Evolutionary conservation across 2,113 vertebrate genomes (phyloP), one percentile per base, ranked within the genome.

Genomic region (Dromaius novaehollandiae): DNA sequence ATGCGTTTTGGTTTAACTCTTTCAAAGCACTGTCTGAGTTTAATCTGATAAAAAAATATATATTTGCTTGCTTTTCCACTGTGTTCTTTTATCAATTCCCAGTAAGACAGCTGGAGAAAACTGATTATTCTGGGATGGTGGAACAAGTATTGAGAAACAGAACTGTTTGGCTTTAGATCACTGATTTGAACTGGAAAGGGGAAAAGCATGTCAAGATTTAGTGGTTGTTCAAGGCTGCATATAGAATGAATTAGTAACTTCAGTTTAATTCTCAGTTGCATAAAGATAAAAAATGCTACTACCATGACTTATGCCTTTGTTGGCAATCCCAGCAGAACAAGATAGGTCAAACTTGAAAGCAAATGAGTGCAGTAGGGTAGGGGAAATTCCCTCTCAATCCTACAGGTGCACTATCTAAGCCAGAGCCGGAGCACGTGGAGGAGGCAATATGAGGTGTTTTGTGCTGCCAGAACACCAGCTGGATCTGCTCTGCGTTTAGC

Each of bases 381-480:
- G 26, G 10, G 30, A 96, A 91, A 82, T 82, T 90, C 58, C 19
- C 51, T 81, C 48, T 56, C 70, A 60, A 0, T 78, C 63, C 85
- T 94, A 88, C 94, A 95, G 95, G 95, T 95, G 89, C 82, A 86
- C 34, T n/a, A n/a, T n/a, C n/a, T 85, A 74, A 92, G 68, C 55
- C 78, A 82, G 36, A 2, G 2, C 0, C 88, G 53, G 44, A 94
- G 40, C 11, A 61, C 32, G 42, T 7, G 38, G 28, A 90, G 65
- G 48, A 96, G 74, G 69, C 82, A 94, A 38, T 50, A 90, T 44
- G 4, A 69, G 56, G 74, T 87, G 19, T 16, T 44, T n/a, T 61
- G 40, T 71, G 13, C n/a, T 95, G 88, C 88, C 92, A 90, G 36
- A 92, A 84, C 53, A 82, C 56, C 93, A 94, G 70, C 55, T 87